Percentiles rank a stretch among this genome's conserved stretches.
These are phyloP conservation scores for Nothobranchius kuhntae DNA, from an alignment of 2,113 vertebrate genomes.

Conservation along the genomic window DNA sequence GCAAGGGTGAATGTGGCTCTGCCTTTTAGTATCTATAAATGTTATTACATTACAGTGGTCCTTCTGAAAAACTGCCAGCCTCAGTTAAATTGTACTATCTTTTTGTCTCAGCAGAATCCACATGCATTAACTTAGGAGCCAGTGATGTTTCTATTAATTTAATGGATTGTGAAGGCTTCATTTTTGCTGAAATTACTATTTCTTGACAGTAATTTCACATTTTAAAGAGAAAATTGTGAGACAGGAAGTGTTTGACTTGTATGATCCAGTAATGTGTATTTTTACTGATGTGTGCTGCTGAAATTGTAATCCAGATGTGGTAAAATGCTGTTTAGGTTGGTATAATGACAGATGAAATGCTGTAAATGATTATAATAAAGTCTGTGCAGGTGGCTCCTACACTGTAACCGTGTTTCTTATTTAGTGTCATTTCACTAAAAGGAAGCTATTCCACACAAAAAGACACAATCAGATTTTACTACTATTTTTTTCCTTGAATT, in stretches of 20 bases:
- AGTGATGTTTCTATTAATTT: slow-evolving; percentile 3
- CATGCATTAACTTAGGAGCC: slow-evolving; percentile 20
- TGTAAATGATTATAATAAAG: not conserved
- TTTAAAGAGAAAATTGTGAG: no score
- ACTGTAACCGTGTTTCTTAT: not conserved
- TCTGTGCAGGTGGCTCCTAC: not conserved
- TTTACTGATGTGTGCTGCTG: not conserved
- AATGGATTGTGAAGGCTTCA: slow-evolving; percentile 4
- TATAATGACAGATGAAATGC: not conserved
- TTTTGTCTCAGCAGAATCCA: slow-evolving; percentile 29
- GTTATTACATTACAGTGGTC: slow-evolving; percentile 44
- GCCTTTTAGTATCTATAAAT: slow-evolving; percentile 11
- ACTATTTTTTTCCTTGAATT: slow-evolving; percentile 17
- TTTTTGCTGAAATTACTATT: not conserved
- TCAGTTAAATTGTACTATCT: slow-evolving; percentile 27
- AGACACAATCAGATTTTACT: slow-evolving; percentile 16
- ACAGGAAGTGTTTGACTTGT: no score
- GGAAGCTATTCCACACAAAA: not conserved
- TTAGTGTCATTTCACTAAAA: not conserved
- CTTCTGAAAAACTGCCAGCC: slow-evolving; percentile 42
- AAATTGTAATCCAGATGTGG: slow-evolving; percentile 24
- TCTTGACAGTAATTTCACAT: no score
- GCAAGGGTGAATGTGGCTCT: slow-evolving; percentile 29
- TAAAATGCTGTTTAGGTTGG: not conserved
- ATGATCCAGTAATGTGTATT: no score